These are phyloP conservation scores for Coptodon bakossiorum DNA, from an alignment of 2,113 vertebrate genomes.

Conservation along the genomic window DNA sequence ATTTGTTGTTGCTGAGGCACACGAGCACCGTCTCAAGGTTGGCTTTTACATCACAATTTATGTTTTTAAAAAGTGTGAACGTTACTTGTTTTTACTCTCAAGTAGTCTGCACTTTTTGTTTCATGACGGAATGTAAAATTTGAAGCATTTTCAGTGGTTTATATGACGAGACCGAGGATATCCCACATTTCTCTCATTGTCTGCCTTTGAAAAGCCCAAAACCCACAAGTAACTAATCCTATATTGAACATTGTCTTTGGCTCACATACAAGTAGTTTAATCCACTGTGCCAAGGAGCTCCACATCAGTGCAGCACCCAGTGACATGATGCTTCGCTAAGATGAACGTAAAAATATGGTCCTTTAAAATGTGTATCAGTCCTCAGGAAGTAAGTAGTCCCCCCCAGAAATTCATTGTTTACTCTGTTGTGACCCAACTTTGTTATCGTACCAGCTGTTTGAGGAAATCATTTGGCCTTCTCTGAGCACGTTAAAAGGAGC, in stretches of 20 bases:
- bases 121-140: not conserved
- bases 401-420: not conserved
- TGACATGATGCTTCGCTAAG: not conserved
- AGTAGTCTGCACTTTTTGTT: not conserved
- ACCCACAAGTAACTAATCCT: not conserved
- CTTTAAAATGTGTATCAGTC: not conserved
- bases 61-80: not conserved
- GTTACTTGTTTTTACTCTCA: not conserved
- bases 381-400: not conserved
- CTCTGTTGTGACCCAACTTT: not conserved
- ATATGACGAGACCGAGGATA: not conserved
- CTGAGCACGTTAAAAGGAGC: not conserved
- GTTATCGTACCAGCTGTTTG: not conserved
- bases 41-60: not conserved
- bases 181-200: not conserved
- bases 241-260: not conserved
- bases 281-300: not conserved
- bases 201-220: not conserved
- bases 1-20: not conserved
- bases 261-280: not conserved
- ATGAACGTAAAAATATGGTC: not conserved
- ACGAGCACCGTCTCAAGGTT: not conserved
- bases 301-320: not conserved
- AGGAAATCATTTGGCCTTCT: not conserved
- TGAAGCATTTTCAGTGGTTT: not conserved